phyloP scores from a whole-genome alignment of 2,888 invertebrate species.

The Phania funesta region DNA sequence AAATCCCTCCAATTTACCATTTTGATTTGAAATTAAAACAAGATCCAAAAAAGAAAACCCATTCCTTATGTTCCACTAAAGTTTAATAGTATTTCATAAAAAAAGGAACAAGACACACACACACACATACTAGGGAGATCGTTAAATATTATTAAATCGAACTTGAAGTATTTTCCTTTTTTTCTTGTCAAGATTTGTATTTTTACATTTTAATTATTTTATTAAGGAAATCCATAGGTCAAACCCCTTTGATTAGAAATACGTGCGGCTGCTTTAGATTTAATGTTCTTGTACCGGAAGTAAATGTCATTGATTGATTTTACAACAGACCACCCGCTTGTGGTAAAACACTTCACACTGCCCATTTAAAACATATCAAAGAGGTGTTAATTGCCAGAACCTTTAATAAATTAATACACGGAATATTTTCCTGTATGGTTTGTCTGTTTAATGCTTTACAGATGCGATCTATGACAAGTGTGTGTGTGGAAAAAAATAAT shows the following conservation, averaged over 20 bases:
- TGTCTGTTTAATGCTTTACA: conserved; percentile 19
- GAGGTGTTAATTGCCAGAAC: conserved; percentile 13
- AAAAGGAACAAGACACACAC: no score
- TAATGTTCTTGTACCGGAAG: conserved; percentile 45
- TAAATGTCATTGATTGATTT: conserved; percentile 58
- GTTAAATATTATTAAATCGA: no score
- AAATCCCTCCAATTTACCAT: conserved; percentile 53
- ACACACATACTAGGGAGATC: no score
- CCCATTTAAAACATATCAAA: not conserved
- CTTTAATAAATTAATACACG: conserved; percentile 2
- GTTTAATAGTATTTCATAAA: no score
- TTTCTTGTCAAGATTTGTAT: not conserved
- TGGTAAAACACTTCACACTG: not conserved
- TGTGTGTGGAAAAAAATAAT: conserved; percentile 1
- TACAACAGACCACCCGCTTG: conserved; percentile 48
- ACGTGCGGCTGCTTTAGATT: conserved; percentile 44
- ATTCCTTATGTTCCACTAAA: conserved; percentile 11
- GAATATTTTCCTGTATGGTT: conserved; percentile 3
- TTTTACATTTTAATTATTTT: conserved; percentile 60
- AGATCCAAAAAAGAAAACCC: conserved; percentile 13
- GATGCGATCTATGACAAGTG: not conserved
- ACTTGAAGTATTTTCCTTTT: no score
- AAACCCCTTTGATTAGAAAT: not conserved
- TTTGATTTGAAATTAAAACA: conserved; percentile 46
- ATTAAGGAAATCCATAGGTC: conserved; percentile 28